Evolutionary conservation across 2,113 vertebrate species (phyloP).

Genomic region (Rhea americana): DNA sequence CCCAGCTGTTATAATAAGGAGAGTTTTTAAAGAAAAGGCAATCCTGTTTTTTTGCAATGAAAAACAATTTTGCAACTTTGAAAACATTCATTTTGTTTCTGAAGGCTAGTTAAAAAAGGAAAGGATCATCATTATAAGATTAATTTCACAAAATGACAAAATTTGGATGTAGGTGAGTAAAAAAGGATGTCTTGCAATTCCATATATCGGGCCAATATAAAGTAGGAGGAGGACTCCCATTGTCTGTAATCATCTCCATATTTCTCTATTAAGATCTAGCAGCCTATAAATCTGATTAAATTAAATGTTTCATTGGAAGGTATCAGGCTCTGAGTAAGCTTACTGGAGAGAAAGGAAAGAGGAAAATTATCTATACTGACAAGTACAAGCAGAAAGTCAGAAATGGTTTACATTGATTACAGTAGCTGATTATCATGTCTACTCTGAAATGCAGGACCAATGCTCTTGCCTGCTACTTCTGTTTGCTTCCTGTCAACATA

Average conservation of each 20-base stretch:
- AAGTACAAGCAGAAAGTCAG: constrained; percentile 27
- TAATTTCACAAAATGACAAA: neutral
- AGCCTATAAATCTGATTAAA: neutral
- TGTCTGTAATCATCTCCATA: neutral
- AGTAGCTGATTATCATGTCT: neutral
- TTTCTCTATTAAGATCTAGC: neutral
- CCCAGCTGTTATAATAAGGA: neutral
- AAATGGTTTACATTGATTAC: constrained; percentile 48
- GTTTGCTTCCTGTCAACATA: neutral
- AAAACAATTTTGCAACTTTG: neutral
- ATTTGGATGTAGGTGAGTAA: neutral
- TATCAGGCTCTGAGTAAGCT: neutral
- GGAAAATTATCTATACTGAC: constrained; percentile 17
- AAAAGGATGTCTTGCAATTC: neutral
- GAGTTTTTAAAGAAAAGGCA: neutral
- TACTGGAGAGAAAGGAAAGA: neutral
- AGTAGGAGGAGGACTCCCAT: neutral
- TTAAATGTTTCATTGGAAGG: neutral
- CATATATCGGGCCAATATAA: neutral
- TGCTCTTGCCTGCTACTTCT: neutral
- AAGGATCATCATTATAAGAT: constrained; percentile 1
- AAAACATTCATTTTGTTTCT: constrained; percentile 16
- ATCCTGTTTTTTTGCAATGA: neutral
- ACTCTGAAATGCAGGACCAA: rapidly evolving
- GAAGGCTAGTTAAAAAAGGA: neutral